Base-by-base conservation (phyloP, 2,113 vertebrate genomes). In the Nansenia antarctica region DNA sequence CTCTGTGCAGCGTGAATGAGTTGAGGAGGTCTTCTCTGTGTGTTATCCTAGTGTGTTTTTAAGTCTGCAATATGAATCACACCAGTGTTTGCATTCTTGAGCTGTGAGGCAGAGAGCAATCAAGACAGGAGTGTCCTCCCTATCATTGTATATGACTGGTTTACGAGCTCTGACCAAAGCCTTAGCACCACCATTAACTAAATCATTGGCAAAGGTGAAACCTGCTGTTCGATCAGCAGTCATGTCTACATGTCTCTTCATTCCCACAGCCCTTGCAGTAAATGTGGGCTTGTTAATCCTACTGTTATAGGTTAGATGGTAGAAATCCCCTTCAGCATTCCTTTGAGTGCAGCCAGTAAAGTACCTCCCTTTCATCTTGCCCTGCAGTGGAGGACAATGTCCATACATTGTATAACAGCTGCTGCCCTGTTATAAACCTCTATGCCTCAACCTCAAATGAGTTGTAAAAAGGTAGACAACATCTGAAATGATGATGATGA, bases 41-140 rank as follows among this genome's bases (percentile, higher is more conserved):
- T 18, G 9, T 35, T 45, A 37, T 26, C 12, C 27, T 39, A 62
- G 54, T 75, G 61, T 82, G 73, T 77, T 78, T 83, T 66, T 62
- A 69, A 32, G 32, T 66, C 70, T 60, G 3, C 22, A 3, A 18
- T 37, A 61, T 87, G 86, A 88, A 67, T 88, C 86, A 86, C 3
- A 3, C 5, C 20, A 35, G 59, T 78, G 72, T 87, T 84, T 73
- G 85, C 85, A 84, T 91, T 90, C 84, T 83, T 74, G 22, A 1
- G 3, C 47, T 67, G 52, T 89, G 79, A 87, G 63, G 72, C 60
- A 73, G 6, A 63, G 5, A 39, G n/a, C 9, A 65, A 30, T 54
- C 67, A 65, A 52, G 62, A 30, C 15, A 45, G 70, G 4, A 67
- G 39, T 29, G 22, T 35, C 42, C 54, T 35, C 39, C 31, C 37